These are phyloP conservation scores for Diaperis boleti DNA, from an alignment of 2,888 invertebrate genomes.

Conservation along the genomic window DNA sequence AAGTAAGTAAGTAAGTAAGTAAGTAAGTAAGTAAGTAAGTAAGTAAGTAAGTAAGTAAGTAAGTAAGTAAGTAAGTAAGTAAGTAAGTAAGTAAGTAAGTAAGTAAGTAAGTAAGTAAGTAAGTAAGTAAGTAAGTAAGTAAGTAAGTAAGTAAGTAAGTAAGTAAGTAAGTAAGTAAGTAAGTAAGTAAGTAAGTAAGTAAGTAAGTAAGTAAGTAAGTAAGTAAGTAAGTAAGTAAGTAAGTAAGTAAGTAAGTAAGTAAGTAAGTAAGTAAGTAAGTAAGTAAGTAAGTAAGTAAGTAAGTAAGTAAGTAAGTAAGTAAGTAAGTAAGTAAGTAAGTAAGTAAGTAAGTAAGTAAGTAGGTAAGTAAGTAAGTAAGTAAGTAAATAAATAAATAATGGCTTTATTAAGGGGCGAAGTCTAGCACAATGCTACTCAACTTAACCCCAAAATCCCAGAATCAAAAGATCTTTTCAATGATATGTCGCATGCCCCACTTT, in stretches of 20 bases:
- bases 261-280: slow-evolving; percentile 11
- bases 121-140: slow-evolving; percentile 11
- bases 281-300: slow-evolving; percentile 11
- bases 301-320: slow-evolving; percentile 11
- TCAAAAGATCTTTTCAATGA: too few relatives aligned
- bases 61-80: slow-evolving; percentile 11
- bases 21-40: slow-evolving; percentile 11
- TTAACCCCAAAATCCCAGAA: too few relatives aligned
- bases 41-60: slow-evolving; percentile 11
- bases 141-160: slow-evolving; percentile 11
- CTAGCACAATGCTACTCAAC: too few relatives aligned
- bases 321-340: slow-evolving; percentile 11
- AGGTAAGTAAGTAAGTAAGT: slow-evolving; percentile 2
- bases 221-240: slow-evolving; percentile 11
- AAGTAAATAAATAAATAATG: too few relatives aligned
- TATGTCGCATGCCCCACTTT: too few relatives aligned
- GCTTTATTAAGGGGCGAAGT: too few relatives aligned
- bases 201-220: slow-evolving; percentile 11
- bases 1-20: slow-evolving; percentile 11
- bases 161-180: slow-evolving; percentile 11
- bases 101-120: slow-evolving; percentile 11
- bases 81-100: slow-evolving; percentile 11
- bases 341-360: slow-evolving; percentile 11
- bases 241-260: slow-evolving; percentile 11
- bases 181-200: slow-evolving; percentile 11